Conservation (phyloP, 2,888 invertebrate species). For the Deilephila elpenor region DNA sequence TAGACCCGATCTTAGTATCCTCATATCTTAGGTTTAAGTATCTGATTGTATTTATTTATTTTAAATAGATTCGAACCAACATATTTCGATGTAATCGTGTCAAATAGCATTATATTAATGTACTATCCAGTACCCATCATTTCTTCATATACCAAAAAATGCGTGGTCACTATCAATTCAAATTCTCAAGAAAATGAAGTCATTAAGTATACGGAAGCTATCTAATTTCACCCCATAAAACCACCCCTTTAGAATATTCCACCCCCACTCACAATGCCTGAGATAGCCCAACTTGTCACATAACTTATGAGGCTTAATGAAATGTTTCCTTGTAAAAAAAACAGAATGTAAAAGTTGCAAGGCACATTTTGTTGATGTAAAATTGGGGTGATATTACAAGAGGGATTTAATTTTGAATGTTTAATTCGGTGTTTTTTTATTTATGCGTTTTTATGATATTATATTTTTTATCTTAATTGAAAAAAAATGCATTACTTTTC, state of each 20-base stretch:
- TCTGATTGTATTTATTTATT: no score
- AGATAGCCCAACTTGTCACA: constrained; percentile 46
- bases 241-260: background rate
- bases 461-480: no score
- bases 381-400: constrained; percentile 9
- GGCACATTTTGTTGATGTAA: background rate
- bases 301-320: constrained; percentile 59
- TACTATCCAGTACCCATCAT: background rate
- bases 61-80: no score
- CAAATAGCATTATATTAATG: background rate
- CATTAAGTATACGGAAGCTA: constrained; percentile 18
- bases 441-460: background rate
- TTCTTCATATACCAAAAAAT: background rate
- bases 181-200: constrained; percentile 18
- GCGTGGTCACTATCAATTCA: background rate
- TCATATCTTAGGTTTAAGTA: no score
- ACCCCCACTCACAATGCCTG: constrained; percentile 11
- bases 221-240: constrained; percentile 24
- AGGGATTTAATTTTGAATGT: background rate
- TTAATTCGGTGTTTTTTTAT: background rate
- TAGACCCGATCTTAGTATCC: no score
- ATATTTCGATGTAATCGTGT: no score
- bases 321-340: constrained; percentile 50
- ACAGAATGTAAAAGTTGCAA: constrained; percentile 12
- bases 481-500: no score